Evolutionary conservation across 2,113 vertebrate genomes (phyloP), one percentile per base, ranked within the genome.

Genomic region (Pipa parva): DNA sequence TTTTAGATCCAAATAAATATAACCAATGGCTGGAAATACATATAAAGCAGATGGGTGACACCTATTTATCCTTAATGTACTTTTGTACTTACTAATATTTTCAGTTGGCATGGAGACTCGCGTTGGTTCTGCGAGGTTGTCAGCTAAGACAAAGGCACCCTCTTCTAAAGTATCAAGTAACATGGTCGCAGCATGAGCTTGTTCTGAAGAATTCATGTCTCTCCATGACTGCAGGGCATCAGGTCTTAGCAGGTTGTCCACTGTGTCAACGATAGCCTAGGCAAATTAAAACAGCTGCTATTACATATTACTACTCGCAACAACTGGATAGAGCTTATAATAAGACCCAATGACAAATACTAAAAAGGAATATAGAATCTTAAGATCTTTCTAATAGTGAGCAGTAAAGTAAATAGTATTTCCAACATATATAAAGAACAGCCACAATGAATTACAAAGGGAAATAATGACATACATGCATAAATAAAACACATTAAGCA

Each of bases 241-340:
- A 1, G 91, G 89, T 77, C 95, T 92, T 79, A 99, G 87, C 48
- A 99, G 93, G 83, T 98, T 99, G 86, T 99, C 93, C 63, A 99
- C 97, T 0, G 95, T 99, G 84, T 99, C 97, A 77, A 99, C 95
- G 72, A 98, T 97, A 71, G 97, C 95, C 97, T 99, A 85, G 73
- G 86, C 87, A 84, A 87, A 85, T 84, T 66, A 80, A 76, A 79
- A 81, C 84, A 75, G 46, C 56, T 51, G 73, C 49, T 74, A 77
- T 89, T 81, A 89, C 74, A 76, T 63, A 22, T 70, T 66, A 79
- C n/a, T 71, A 72, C 65, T 72, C 69, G 11, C 54, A 76, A 74
- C 72, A 74, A 48, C 27, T 75, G 66, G 59, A 31, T 64, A 63
- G 71, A 75, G 69, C 70, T 80, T 74, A 59, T 75, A 72, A 18